Evolutionary conservation across 1,140 invertebrate species (phyloP).

Genomic region (Heterodera schachtii): DNA sequence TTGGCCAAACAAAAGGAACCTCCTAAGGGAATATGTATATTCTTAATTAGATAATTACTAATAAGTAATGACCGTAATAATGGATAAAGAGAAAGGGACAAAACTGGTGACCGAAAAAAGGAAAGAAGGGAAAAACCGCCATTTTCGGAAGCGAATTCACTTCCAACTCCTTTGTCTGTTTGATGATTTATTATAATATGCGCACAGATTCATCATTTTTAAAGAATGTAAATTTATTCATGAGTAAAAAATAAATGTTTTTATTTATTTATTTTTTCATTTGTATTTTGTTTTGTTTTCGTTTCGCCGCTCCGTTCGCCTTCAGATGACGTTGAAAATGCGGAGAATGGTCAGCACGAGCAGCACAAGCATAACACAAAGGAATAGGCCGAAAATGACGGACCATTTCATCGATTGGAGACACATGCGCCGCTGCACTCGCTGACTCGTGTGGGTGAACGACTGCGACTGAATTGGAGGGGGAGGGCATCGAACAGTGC

Average conservation of each 20-base stretch:
- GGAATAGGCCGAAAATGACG: conserved; percentile 18
- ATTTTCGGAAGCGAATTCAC: too few species aligned
- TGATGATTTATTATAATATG: background rate
- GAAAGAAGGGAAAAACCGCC: too few species aligned
- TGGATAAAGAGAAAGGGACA: too few species aligned
- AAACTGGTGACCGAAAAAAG: too few species aligned
- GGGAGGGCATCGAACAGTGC: background rate
- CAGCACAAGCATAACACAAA: conserved; percentile 2
- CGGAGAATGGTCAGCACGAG: conserved; percentile 18
- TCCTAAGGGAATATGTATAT: too few species aligned
- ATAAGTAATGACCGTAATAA: too few species aligned
- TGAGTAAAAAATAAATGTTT: conserved; percentile 4
- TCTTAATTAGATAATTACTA: too few species aligned
- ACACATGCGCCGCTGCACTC: conserved; percentile 16
- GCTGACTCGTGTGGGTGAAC: conserved; percentile 22
- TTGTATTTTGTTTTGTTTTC: background rate
- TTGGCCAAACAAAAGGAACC: too few species aligned
- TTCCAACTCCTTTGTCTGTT: too few species aligned
- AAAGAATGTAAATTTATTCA: background rate
- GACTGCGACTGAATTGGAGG: conserved; percentile 16
- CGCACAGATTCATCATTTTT: background rate
- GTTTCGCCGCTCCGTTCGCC: background rate
- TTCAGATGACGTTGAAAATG: conserved; percentile 23
- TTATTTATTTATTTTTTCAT: background rate
- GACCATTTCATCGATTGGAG: conserved; percentile 22